Percentiles rank a stretch among this genome's conserved stretches.
Evolutionary conservation across 2,888 invertebrate species (phyloP).

Genomic region (Thalpophila matura): DNA sequence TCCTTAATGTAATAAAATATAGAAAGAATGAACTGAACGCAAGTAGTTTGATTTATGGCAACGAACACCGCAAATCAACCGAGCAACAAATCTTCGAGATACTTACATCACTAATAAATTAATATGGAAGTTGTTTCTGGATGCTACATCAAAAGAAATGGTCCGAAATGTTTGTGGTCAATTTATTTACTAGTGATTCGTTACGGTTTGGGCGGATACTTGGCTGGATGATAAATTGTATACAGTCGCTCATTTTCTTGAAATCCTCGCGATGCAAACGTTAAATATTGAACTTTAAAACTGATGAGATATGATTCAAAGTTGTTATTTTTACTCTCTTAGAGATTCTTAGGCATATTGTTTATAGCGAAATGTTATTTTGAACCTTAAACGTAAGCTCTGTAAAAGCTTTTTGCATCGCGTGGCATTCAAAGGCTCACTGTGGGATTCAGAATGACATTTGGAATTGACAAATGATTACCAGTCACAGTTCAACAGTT

Average conservation of each 20-base stretch:
- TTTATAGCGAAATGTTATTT: slow-evolving; percentile 62
- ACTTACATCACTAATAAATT: slow-evolving; percentile 75
- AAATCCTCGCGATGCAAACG: slow-evolving; percentile 50
- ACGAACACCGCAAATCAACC: slow-evolving; percentile 65
- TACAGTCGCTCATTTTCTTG: slow-evolving; percentile 82
- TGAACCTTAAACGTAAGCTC: slow-evolving; percentile 70
- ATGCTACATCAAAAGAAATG: slow-evolving; percentile 81
- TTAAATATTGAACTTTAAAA: slow-evolving; percentile 67
- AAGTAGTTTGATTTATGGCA: slow-evolving; percentile 61
- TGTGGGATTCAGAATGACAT: slow-evolving; percentile 84
- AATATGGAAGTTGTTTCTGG: slow-evolving; percentile 74
- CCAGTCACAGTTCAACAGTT: slow-evolving; percentile 85
- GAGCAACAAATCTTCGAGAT: slow-evolving; percentile 66
- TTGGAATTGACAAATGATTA: slow-evolving; percentile 87
- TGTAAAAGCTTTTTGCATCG: slow-evolving; percentile 70
- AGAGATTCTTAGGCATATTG: slow-evolving; percentile 26
- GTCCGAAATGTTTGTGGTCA: slow-evolving; percentile 87
- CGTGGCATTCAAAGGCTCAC: slow-evolving; percentile 56
- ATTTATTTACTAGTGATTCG: slow-evolving; percentile 90
- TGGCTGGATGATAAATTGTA: slow-evolving; percentile 88
- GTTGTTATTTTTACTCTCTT: slow-evolving; percentile 39
- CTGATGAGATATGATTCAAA: slow-evolving; percentile 60
- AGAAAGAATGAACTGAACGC: slow-evolving; percentile 45
- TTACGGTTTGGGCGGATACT: slow-evolving; percentile 89
- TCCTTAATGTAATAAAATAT: slow-evolving; percentile 50